Conservation (phyloP, 2,113 vertebrate species). For the Mystacornis crossleyi region DNA sequence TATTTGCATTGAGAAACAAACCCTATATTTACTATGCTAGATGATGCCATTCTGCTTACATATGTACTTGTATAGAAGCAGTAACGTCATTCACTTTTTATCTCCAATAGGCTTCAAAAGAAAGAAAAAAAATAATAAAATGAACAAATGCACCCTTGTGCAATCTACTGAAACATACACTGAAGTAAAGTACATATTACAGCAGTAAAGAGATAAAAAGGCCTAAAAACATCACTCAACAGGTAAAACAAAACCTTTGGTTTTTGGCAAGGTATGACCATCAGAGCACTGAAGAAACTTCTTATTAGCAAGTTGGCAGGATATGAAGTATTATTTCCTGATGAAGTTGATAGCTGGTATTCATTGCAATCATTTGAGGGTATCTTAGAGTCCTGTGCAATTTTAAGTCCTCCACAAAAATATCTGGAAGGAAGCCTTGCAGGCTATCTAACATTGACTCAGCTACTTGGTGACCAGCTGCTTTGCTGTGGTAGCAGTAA, state of each 20-base stretch:
- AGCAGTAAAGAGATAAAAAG: background rate
- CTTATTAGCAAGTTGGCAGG: background rate
- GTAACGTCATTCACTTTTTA: background rate
- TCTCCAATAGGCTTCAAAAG: background rate
- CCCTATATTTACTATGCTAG: background rate
- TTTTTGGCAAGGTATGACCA: background rate
- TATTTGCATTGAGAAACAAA: background rate
- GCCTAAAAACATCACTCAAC: background rate
- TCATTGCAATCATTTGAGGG: background rate
- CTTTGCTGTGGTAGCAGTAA: conserved; percentile 32
- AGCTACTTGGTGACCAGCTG: background rate
- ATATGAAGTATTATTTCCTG: background rate
- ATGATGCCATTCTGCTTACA: background rate
- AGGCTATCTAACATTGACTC: background rate
- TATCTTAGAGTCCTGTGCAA: background rate
- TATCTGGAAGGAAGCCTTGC: conserved; percentile 11
- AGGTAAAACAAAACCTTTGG: background rate
- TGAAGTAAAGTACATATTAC: background rate
- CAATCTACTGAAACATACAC: background rate
- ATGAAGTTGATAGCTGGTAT: background rate
- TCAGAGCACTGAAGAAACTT: background rate
- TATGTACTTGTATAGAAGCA: background rate
- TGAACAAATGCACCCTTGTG: background rate
- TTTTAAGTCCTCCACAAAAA: background rate
- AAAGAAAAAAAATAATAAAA: background rate